Evolutionary conservation across 2,888 invertebrate genomes (phyloP), one percentile per base, ranked within the genome.

Genomic region (Microctonus hyperodae): DNA sequence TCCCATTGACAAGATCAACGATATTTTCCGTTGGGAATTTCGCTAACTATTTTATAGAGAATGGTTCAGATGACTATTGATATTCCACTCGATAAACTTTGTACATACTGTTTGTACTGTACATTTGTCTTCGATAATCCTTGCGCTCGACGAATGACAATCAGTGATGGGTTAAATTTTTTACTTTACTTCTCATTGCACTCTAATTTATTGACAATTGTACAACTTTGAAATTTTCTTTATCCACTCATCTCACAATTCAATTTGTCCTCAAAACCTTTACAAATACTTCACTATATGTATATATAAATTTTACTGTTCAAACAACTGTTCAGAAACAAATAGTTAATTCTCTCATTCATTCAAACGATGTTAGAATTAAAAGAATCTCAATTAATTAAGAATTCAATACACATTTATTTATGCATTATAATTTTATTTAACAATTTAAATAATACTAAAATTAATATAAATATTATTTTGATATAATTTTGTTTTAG

Each of bases 71-170:
- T 25, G 48, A 56, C 56, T 56, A 61, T 67, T 62, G 44, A 51
- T 51, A 33, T 65, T 67, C 23, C 37, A 31, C 62, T 63, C 56
- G 22, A 67, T 67, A 44, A 63, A 62, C 62, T 62, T 62, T 50
- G 58, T 44, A 44, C 51, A 61, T n/a, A n/a, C n/a, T n/a, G 35
- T 57, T 48, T 61, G 25, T 56, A 50, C 62, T 56, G 25, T 56
- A 50, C 62, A 48, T 57, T 62, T 35, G n/a, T 44, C 44, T 48
- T 51, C 11, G 33, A 40, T 55, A 51, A 60, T 40, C 11, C 44
- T 11, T 16, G 9, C 11, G 16, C 44, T 44, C 7, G 1, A n/a
- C 16, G 16, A 44, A 44, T 44, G 44, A 16, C 44, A 16, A 16
- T 20, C 16, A 44, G 51, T 25, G 51, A 51, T n/a, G 13, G 25